phyloP scores from a whole-genome alignment of 2,888 invertebrate species.

The Buathra laborator region DNA sequence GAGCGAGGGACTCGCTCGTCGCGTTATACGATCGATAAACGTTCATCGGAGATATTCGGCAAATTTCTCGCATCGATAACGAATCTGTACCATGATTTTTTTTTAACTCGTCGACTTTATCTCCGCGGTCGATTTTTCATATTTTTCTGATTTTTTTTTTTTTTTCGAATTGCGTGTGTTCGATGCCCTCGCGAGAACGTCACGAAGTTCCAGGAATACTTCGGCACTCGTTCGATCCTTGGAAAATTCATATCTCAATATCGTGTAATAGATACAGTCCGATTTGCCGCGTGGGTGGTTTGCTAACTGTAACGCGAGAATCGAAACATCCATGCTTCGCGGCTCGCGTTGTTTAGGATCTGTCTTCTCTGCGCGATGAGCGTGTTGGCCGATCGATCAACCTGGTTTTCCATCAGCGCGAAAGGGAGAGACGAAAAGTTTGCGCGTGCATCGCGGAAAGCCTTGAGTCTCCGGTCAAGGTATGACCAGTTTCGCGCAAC shows the following conservation, averaged over 20 bases:
- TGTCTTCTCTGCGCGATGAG: slow-evolving; percentile 40
- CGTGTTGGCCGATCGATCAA: slow-evolving; percentile 62
- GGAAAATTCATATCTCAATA: slow-evolving; percentile 63
- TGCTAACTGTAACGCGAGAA: slow-evolving; percentile 35
- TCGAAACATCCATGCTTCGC: slow-evolving; percentile 17
- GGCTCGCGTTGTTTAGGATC: slow-evolving; percentile 39
- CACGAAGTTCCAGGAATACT: slow-evolving; percentile 55
- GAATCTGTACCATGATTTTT: slow-evolving; percentile 54
- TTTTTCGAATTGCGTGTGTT: not conserved
- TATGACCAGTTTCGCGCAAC: slow-evolving; percentile 45
- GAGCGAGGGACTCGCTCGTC: not conserved
- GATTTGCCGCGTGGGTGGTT: slow-evolving; percentile 31
- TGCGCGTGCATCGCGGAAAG: slow-evolving; percentile 39
- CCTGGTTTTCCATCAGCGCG: slow-evolving; percentile 57
- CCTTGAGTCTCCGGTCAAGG: slow-evolving; percentile 68
- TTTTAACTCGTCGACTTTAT: slow-evolving; percentile 8
- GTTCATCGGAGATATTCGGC: slow-evolving; percentile 55
- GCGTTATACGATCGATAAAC: slow-evolving; percentile 62
- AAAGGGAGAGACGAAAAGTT: slow-evolving; percentile 52
- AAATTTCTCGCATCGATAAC: slow-evolving; percentile 64
- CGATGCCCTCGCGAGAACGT: slow-evolving; percentile 21
- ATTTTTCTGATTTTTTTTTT: slow-evolving; percentile 15
- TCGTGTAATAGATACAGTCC: not conserved
- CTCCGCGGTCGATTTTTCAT: not conserved
- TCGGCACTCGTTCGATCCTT: slow-evolving; percentile 38